A percentile compares a stretch with the other conserved stretches of the same genome.
Conservation (phyloP, 2,113 vertebrate genomes). For the Hyperoodon ampullatus region DNA sequence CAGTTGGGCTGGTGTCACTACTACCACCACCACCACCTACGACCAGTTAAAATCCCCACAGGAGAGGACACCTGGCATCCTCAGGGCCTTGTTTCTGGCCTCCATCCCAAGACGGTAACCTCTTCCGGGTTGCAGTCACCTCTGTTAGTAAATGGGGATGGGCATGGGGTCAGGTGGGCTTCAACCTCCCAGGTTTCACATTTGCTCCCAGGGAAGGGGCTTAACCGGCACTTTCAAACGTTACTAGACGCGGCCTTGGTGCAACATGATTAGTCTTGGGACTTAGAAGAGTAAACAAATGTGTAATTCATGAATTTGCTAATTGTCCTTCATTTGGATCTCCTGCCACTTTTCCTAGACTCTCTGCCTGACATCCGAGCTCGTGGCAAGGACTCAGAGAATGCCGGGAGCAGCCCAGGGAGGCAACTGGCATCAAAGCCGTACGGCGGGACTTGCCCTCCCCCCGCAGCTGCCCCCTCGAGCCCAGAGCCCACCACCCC, state of each 20-base stretch:
- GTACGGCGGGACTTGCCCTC: neutral
- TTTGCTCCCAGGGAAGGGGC: neutral
- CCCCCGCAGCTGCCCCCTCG: neutral
- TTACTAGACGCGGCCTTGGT: neutral
- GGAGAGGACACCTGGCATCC: neutral
- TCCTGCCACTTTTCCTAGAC: slow-evolving; percentile 59
- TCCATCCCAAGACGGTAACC: neutral
- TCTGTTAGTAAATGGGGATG: neutral
- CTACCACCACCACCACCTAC: neutral
- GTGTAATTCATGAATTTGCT: slow-evolving; percentile 69
- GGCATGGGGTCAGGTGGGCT: neutral
- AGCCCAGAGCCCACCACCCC: neutral
- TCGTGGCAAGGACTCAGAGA: slow-evolving; percentile 26
- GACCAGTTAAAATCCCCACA: neutral
- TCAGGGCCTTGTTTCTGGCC: neutral
- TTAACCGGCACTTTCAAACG: neutral
- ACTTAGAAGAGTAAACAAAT: slow-evolving; percentile 57
- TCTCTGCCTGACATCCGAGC: slow-evolving; percentile 16
- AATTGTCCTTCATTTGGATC: slow-evolving; percentile 65
- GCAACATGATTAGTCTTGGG: slow-evolving; percentile 30
- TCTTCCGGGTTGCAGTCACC: neutral
- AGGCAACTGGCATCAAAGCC: neutral
- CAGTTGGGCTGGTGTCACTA: accelerated
- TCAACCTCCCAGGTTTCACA: neutral
- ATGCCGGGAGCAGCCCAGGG: accelerated